Percentiles rank a stretch among this genome's conserved stretches.
Evolutionary conservation across 2,113 vertebrate genomes (phyloP).

Genomic region (Raphicerus campestris): DNA sequence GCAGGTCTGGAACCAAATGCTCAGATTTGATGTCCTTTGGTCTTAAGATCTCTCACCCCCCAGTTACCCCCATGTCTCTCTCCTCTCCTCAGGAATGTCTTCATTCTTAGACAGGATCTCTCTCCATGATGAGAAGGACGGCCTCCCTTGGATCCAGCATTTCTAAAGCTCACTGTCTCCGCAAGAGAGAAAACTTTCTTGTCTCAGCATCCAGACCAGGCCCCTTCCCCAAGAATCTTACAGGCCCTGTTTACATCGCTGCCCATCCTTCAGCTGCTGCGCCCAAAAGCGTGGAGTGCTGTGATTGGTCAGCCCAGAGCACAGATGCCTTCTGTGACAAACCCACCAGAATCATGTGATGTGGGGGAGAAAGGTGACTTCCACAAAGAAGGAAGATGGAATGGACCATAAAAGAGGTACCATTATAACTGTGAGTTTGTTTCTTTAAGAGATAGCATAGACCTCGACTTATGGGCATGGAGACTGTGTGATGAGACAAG

Average conservation of each 20-base stretch:
- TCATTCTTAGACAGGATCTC: background rate
- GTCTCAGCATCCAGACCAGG: background rate
- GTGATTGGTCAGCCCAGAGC: background rate
- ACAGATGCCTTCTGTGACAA: background rate
- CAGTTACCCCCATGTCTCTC: rapidly evolving
- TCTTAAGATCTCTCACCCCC: background rate
- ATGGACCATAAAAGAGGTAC: background rate
- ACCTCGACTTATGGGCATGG: background rate
- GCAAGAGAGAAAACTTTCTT: background rate
- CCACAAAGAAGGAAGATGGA: background rate
- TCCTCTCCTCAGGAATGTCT: background rate
- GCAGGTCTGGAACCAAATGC: background rate
- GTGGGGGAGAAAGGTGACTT: background rate
- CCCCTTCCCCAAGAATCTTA: background rate
- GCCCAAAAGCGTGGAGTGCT: background rate
- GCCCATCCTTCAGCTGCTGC: background rate
- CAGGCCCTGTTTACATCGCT: background rate
- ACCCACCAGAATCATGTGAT: background rate
- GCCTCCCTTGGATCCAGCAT: background rate
- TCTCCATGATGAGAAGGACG: background rate
- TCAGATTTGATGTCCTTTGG: background rate
- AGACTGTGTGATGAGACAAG: background rate
- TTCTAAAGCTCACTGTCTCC: background rate
- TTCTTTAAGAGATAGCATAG: background rate
- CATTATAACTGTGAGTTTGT: background rate